Conservation (phyloP, 2,797 vertebrate species). For the Dendrocincla tyrannina region DNA sequence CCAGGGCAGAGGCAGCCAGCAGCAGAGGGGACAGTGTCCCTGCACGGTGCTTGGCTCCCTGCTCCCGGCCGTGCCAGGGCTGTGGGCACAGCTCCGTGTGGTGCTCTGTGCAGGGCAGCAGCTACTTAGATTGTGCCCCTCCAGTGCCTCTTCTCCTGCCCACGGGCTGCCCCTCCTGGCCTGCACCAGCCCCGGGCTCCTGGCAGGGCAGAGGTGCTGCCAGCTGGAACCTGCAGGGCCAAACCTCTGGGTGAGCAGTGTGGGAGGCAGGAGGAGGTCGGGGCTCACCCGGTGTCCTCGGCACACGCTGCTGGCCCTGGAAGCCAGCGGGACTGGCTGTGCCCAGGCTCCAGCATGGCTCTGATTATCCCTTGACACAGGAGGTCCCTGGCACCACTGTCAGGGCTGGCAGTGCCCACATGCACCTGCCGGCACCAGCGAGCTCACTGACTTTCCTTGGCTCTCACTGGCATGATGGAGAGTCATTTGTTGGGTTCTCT, state of each 20-base stretch:
- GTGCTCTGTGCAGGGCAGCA: neutral
- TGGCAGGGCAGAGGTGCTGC: neutral
- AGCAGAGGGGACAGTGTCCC: neutral
- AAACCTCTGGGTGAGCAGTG: neutral
- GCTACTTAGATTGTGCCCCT: rapidly evolving
- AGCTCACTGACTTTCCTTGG: neutral
- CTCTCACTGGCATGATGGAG: neutral
- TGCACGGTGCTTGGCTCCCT: rapidly evolving
- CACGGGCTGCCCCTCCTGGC: neutral
- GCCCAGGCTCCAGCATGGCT: rapidly evolving
- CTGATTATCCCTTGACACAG: neutral
- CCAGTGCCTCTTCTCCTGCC: neutral
- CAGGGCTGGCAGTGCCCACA: neutral
- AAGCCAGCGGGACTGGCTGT: neutral
- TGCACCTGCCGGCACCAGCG: neutral
- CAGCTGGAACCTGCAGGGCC: neutral
- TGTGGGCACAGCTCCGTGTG: rapidly evolving
- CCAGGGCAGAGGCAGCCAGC: neutral
- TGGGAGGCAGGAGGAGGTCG: neutral
- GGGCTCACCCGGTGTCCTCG: neutral
- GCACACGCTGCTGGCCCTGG: rapidly evolving
- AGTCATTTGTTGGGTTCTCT: neutral
- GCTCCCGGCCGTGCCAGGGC: rapidly evolving
- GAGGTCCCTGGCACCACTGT: neutral
- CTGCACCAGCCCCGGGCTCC: neutral